Base-by-base conservation (phyloP, 2,888 invertebrate genomes). In the Alloscopus bannaensis region DNA sequence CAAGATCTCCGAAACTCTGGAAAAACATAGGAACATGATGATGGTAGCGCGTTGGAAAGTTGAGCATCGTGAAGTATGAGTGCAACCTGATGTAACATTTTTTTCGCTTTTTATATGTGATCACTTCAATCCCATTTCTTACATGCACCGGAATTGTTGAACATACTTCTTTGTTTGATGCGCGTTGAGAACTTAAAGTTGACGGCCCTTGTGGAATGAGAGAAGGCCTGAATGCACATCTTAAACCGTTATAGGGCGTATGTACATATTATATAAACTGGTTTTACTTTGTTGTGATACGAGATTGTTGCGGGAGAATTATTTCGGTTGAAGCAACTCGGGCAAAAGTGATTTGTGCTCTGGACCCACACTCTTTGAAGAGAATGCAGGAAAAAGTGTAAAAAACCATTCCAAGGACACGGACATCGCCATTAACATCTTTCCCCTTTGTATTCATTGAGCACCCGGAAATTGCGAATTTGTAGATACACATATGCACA, bases 21-120 rank as follows among this genome's bases (percentile, higher is more conserved):
- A 4, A 71, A 70, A 31, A 57, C 29, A 20, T 71, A 71, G 71
- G 40, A 28, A 71, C 62, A 62, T 62, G 71, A n/a, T n/a, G n/a
- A n/a, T n/a, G n/a, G n/a, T n/a, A n/a, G n/a, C n/a, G n/a, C n/a
- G n/a, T n/a, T n/a, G n/a, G n/a, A n/a, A n/a, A n/a, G n/a, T n/a
- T n/a, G n/a, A n/a, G n/a, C n/a, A n/a, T n/a, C n/a, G n/a, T n/a
- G n/a, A n/a, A n/a, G n/a, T n/a, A n/a, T n/a, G n/a, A n/a, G n/a
- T n/a, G n/a, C n/a, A n/a, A n/a, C n/a, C n/a, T n/a, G n/a, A n/a
- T n/a, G n/a, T n/a, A n/a, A n/a, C n/a, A n/a, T n/a, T n/a, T n/a
- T n/a, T n/a, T n/a, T n/a, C n/a, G n/a, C n/a, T n/a, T n/a, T 71
- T 62, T 62, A 29, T 62, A 70, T 70, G 50, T 71, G 71, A 60